Evolutionary conservation across 2,113 vertebrate genomes (phyloP), one percentile per base, ranked within the genome.

Genomic region (Turnix velox): DNA sequence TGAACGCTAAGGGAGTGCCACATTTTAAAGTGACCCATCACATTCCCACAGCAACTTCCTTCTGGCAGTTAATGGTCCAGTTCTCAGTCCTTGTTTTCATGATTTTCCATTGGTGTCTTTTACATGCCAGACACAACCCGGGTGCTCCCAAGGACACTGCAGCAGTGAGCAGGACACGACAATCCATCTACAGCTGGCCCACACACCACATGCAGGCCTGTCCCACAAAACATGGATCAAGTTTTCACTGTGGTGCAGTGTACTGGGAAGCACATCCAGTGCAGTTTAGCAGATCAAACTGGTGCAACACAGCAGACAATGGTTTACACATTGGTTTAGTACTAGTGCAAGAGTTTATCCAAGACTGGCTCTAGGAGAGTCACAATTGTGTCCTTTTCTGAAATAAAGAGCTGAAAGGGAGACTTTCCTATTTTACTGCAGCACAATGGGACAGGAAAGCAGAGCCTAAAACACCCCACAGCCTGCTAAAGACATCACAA

Each of bases 371-470:
- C 65, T 14, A 91, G 88, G 19, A 90, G 40, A 82, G 49, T 54
- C 57, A 68, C 1, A 27, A 78, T 52, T 62, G 46, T 58, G 79
- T 67, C 81, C 74, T 88, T 63, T 88, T 68, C 51, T 73, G 51
- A 79, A 55, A 85, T 49, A n/a, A 85, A 82, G 31, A 77, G 72
- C 92, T 95, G 71, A 65, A 84, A 81, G 27, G 46, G 85, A 92
- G 37, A n/a, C 48, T 65, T 90, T 88, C 93, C 92, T 95, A 90
- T 80, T 88, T 96, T 68, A 77, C 61, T 84, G 85, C 90, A 95
- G 65, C 86, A 93, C 40, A 91, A 31, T 1, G 3, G 40, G 63
- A 73, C 62, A 59, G 39, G 28, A 73, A 87, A 93, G 85, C 57
- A 91, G 76, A 84, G 46, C 57, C 65, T 76, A 77, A 39, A 35